Conservation (phyloP, 2,888 invertebrate genomes). For the Ecliptopera silaceata region DNA sequence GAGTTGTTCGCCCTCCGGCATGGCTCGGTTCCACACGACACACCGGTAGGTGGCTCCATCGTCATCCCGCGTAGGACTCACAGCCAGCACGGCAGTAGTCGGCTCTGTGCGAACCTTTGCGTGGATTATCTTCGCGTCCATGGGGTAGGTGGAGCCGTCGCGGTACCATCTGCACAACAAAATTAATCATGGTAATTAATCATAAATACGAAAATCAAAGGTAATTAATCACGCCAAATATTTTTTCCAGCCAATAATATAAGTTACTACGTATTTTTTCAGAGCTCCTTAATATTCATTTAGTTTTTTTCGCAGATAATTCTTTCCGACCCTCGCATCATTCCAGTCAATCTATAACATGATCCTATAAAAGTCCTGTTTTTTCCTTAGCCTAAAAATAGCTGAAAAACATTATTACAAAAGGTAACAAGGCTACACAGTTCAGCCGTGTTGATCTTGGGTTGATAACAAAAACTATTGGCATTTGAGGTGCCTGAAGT, state of each 20-base stretch:
- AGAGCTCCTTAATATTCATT: too few species aligned
- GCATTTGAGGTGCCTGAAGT: background rate
- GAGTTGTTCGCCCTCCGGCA: constrained; percentile 90
- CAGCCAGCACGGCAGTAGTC: constrained; percentile 88
- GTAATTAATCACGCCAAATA: too few species aligned
- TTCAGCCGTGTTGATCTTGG: background rate
- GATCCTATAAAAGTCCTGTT: background rate
- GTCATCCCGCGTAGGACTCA: constrained; percentile 92
- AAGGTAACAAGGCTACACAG: background rate
- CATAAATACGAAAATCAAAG: too few species aligned
- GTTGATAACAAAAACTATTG: background rate
- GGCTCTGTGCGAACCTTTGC: constrained; percentile 89
- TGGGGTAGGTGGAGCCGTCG: constrained; percentile 88
- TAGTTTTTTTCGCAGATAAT: too few species aligned
- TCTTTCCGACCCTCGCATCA: background rate
- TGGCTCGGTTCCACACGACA: constrained; percentile 94
- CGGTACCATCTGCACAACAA: constrained; percentile 88
- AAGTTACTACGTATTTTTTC: too few species aligned
- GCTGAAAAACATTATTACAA: background rate
- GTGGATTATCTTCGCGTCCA: constrained; percentile 87
- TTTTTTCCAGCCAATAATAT: too few species aligned
- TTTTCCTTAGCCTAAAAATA: background rate
- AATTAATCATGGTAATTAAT: too few species aligned
- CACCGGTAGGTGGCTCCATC: constrained; percentile 93
- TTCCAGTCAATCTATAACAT: background rate